Conservation (phyloP, 2,888 invertebrate species). For the Andricus quercusramuli region DNA sequence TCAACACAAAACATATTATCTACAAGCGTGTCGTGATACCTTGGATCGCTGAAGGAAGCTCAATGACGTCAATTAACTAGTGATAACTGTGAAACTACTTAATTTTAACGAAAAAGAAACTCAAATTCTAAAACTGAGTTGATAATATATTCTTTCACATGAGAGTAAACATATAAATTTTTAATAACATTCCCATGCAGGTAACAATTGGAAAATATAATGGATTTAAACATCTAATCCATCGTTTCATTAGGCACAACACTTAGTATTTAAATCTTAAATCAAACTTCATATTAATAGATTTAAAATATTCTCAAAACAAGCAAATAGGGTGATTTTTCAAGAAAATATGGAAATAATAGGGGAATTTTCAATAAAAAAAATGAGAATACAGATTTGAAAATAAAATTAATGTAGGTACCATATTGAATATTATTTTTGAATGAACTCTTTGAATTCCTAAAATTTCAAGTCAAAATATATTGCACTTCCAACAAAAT, state of each 20-base stretch:
- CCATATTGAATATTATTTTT: too few species aligned
- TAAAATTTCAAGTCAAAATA: too few species aligned
- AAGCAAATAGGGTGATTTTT: too few species aligned
- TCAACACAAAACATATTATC: slow-evolving; percentile 72
- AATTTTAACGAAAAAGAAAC: background rate
- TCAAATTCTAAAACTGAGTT: background rate
- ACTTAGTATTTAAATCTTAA: background rate
- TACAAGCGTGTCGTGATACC: slow-evolving; percentile 56
- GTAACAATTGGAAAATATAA: slow-evolving; percentile 34
- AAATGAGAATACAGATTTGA: too few species aligned
- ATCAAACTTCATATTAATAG: background rate
- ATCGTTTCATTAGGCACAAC: slow-evolving; percentile 55
- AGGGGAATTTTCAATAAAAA: too few species aligned
- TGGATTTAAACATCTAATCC: slow-evolving; percentile 39
- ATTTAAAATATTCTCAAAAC: too few species aligned
- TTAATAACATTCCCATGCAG: slow-evolving; percentile 73
- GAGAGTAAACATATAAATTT: slow-evolving; percentile 3
- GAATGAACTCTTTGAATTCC: too few species aligned
- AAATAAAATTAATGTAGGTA: too few species aligned
- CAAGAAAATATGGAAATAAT: too few species aligned
- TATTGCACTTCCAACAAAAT: too few species aligned
- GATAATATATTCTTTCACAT: background rate
- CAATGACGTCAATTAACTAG: slow-evolving; percentile 37
- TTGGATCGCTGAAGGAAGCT: slow-evolving; percentile 48
- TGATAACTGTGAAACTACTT: slow-evolving; percentile 24